Evolutionary conservation across 2,113 vertebrate genomes (phyloP).

Genomic region (Alectura lathami): DNA sequence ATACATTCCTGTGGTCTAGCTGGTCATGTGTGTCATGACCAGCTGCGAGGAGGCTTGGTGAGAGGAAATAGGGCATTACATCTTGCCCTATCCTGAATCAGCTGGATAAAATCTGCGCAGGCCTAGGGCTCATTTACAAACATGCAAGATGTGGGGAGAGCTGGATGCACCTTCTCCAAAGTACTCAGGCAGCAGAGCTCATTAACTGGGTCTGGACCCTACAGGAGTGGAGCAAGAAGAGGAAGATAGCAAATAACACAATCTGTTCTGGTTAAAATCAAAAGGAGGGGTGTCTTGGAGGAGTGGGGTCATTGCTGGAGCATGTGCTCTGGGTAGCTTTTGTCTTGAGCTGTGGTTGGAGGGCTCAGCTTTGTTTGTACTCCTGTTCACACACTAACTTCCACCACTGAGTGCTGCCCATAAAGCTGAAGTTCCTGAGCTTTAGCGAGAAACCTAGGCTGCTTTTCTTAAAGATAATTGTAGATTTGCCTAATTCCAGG

Average conservation of each 20-base stretch:
- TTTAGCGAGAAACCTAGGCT: neutral
- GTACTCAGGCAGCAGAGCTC: neutral
- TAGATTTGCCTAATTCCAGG: neutral
- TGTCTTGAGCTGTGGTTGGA: accelerated
- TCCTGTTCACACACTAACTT: neutral
- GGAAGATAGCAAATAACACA: neutral
- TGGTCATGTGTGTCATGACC: neutral
- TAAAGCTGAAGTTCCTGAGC: neutral
- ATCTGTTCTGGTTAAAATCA: neutral
- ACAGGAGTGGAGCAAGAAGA: neutral
- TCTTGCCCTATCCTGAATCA: neutral
- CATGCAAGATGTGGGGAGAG: neutral
- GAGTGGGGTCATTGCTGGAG: neutral
- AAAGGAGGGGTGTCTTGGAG: neutral
- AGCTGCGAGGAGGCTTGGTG: neutral
- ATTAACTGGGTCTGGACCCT: neutral
- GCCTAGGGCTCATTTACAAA: neutral
- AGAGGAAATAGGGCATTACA: neutral
- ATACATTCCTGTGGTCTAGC: neutral
- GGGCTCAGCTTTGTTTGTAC: neutral
- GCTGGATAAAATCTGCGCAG: neutral
- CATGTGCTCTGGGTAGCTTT: neutral
- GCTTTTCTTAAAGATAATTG: neutral
- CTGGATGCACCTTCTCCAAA: neutral
- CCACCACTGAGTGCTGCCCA: accelerated